Base-by-base conservation (phyloP, 2,797 vertebrate genomes). In the Simalia tracyae region DNA sequence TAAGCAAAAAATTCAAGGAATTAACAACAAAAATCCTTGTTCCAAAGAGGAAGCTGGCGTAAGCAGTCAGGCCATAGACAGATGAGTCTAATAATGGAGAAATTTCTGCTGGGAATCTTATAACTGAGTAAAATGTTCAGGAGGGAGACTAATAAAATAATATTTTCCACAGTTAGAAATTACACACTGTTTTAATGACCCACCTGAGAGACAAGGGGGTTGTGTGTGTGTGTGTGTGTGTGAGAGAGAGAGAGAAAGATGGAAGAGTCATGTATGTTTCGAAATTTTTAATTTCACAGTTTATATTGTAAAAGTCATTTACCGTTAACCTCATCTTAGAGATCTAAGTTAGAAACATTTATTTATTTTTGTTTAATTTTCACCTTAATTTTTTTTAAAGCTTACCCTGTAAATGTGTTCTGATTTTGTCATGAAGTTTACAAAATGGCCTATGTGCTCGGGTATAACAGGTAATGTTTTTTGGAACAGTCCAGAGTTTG, bases 1-100 rank as follows among this genome's bases (percentile, higher is more conserved):
- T 0, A 90, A 7, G 50, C 89, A 86, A 90, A 61, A 50, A 7
- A 1, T 89, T 91, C 63, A 87, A 17, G 88, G 66, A 89, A 68
- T 81, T 17, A 0, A 11, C 0, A 28, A 19, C 81, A 91, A 92
- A 90, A 92, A 88, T 12, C 59, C 88, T 76, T 86, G 60, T 36
- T 86, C 57, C 28, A 28, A 56, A 63, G 46, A 66, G n/a, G 31
- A 57, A 89, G n/a, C 56, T 86, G 57, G 57, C n/a, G 46, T 22
- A 72, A 91, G 0, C 54, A 92, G 31, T 0, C 90, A 86, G 46
- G 14, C 91, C 91, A 92, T 88, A 81, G 15, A 8, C 61, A 86
- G 87, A 93, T 93, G 50, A 61, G 89, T 61, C 36, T 59, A 95
- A 93, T 89, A 56, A 86, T 76, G 15, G 90, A 93, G 93, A 91